Base-by-base conservation (phyloP, 2,888 invertebrate species). In the Drosophila anomelani region DNA sequence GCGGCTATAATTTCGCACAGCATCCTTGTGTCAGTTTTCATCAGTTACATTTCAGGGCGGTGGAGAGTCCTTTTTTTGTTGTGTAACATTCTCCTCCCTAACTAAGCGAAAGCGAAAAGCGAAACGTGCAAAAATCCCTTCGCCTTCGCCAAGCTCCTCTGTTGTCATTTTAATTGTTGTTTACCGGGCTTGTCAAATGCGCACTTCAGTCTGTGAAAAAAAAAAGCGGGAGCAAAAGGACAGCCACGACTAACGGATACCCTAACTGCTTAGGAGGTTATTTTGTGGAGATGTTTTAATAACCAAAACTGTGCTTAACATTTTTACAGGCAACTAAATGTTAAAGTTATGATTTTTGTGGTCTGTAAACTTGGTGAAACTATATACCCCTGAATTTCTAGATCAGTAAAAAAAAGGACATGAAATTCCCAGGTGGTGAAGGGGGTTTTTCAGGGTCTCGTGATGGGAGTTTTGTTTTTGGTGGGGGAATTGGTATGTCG, bases 131-230 rank as follows among this genome's bases (percentile, higher is more conserved):
- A 76, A 79, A 74, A 72, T 75, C 70, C 84, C 78, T 83, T 83
- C 66, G 79, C 62, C 69, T 58, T 58, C 34, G 76, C 76, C 68
- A 69, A 72, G 68, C 73, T 76, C 53, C 63, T 55, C 74, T 71
- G 81, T 86, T 86, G 86, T 89, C 90, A 85, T 90, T 90, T 90
- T 90, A 90, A 90, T 90, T 90, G 89, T 89, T 90, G 90, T 90
- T 90, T 90, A 84, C 89, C 80, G 87, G 80, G 81, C 84, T 89
- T 90, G 88, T 89, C 82, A 86, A 85, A 85, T 81, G 82, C 80
- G 80, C 89, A 90, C 85, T 88, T 82, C 80, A 81, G 51, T 36
- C 17, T 12, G 36, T 41, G 61, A 59, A 58, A 72, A 66, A 72
- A 66, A 20, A 7, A 15, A 1, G 3, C 23, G 7, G 32, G 7